Evolutionary conservation across 2,888 invertebrate species (phyloP).

Genomic region (Euclidia mi): DNA sequence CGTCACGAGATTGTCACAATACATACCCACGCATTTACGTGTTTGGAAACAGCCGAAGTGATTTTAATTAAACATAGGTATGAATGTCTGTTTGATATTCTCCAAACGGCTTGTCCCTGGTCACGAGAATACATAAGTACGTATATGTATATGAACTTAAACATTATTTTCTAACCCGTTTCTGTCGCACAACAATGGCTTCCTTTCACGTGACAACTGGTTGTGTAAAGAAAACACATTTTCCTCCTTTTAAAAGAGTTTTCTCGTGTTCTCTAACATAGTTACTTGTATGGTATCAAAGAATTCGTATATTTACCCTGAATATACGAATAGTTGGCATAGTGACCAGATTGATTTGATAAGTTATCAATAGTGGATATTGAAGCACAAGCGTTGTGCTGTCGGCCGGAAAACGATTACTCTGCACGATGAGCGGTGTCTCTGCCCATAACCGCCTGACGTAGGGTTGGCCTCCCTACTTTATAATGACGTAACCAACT

Average conservation of each 20-base stretch:
- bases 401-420: too few species aligned
- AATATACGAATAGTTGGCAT: too few species aligned
- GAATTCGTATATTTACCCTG: too few species aligned
- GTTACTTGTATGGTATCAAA: too few species aligned
- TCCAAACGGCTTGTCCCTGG: constrained; percentile 18
- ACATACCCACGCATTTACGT: constrained; percentile 26
- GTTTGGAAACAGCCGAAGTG: constrained; percentile 30
- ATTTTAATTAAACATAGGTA: constrained; percentile 54
- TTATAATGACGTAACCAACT: too few species aligned
- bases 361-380: too few species aligned
- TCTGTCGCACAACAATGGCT: not conserved
- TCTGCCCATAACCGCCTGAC: too few species aligned
- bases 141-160: constrained; percentile 28
- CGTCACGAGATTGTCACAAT: constrained; percentile 29
- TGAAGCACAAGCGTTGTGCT: too few species aligned
- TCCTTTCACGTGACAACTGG: constrained; percentile 5
- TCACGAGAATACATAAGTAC: too few species aligned
- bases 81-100: constrained; percentile 49
- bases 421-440: too few species aligned
- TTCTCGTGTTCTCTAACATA: not conserved
- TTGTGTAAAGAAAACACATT: constrained; percentile 4
- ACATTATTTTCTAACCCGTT: constrained; percentile 6
- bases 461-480: too few species aligned
- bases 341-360: too few species aligned
- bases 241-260: not conserved